Conservation (phyloP, 2,888 invertebrate genomes). For the Drosophila recens region DNA sequence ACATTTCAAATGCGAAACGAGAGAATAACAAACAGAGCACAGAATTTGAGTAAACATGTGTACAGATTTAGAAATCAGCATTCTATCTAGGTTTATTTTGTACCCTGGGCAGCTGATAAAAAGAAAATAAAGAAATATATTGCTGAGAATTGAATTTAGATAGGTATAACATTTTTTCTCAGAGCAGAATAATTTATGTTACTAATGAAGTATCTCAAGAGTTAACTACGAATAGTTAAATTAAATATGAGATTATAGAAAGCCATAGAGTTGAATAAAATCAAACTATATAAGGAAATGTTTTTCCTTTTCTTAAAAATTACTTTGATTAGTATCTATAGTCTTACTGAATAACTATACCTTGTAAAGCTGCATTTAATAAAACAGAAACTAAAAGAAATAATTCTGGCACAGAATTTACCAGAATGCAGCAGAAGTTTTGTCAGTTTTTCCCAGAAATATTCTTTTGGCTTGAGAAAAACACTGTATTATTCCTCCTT, state of each 20-base stretch:
- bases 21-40: slow-evolving; percentile 48
- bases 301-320: too few species aligned
- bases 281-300: not conserved
- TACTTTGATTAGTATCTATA: not conserved
- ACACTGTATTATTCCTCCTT: not conserved
- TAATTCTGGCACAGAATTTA: not conserved
- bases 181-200: too few species aligned
- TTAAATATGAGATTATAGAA: too few species aligned
- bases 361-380: not conserved
- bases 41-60: slow-evolving; percentile 22
- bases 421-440: not conserved
- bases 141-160: too few species aligned
- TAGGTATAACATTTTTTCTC: too few species aligned
- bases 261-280: not conserved
- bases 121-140: too few species aligned
- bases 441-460: not conserved
- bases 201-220: too few species aligned
- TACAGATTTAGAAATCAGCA: slow-evolving; percentile 4
- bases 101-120: not conserved
- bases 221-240: too few species aligned
- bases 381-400: not conserved
- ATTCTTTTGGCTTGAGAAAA: slow-evolving; percentile 1
- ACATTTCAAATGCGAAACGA: slow-evolving; percentile 40
- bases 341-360: not conserved
- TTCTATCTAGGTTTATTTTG: not conserved